Percentiles rank a stretch among this genome's conserved stretches.
phyloP scores from a whole-genome alignment of 2,888 invertebrate genomes.

The Piscicola geometra region DNA sequence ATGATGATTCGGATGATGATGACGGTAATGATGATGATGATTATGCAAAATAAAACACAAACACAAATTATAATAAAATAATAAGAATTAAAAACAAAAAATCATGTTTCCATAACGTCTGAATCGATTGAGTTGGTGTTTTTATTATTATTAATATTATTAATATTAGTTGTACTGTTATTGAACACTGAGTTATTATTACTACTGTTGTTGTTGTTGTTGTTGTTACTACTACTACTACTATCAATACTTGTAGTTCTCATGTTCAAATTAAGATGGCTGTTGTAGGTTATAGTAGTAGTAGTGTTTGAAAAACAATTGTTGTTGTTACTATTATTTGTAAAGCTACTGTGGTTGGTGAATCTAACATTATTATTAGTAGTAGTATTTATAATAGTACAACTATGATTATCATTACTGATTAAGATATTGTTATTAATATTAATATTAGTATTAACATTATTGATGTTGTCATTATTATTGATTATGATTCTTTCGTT shows the following conservation, averaged over 20 bases:
- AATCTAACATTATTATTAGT: not conserved
- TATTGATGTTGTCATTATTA: too few relatives aligned
- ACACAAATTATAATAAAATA: not conserved
- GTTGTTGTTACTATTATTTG: not conserved
- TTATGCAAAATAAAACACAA: too few relatives aligned
- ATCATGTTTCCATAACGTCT: not conserved
- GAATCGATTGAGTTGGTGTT: not conserved
- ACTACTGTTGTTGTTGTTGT: not conserved
- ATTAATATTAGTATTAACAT: too few relatives aligned
- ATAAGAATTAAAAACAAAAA: not conserved
- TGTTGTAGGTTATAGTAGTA: not conserved
- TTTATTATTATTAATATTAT: not conserved
- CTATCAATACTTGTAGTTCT: not conserved
- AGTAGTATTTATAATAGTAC: too few relatives aligned
- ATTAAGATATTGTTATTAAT: too few relatives aligned
- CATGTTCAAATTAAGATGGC: not conserved
- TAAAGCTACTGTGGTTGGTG: not conserved
- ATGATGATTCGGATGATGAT: too few relatives aligned
- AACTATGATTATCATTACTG: too few relatives aligned
- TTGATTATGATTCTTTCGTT: too few relatives aligned
- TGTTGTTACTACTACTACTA: conserved; percentile 2
- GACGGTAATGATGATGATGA: too few relatives aligned
- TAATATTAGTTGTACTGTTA: not conserved
- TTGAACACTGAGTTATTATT: not conserved
- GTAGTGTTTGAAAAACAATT: not conserved